Base-by-base conservation (phyloP, 2,888 invertebrate species). In the Lasioglossum morio region DNA sequence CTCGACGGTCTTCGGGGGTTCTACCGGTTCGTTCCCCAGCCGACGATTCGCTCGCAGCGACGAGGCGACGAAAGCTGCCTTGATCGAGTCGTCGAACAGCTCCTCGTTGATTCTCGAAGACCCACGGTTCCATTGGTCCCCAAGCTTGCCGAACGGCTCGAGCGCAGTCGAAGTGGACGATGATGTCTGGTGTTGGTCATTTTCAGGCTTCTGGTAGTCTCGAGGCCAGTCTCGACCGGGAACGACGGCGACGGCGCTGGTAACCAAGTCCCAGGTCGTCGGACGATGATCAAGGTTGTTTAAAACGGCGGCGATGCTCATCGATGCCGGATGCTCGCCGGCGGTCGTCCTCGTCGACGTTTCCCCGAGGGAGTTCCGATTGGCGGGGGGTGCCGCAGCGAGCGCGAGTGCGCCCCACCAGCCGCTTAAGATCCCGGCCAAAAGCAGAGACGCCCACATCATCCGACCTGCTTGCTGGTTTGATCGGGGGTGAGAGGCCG, bases 391-490 rank as follows among this genome's bases (percentile, higher is more conserved):
- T 92, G 94, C 92, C 89, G 92, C 92, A 89, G 93, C 92, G 84
- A 92, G 90, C 87, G 92, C 93, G 85, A 94, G 89, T 89, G 93
- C 93, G 92, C 94, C 94, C 93, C 94, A 94, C 93, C 94, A 94
- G 94, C 95, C 94, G 93, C 94, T 93, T 90, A 95, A 92, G 92
- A 95, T 92, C 91, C 94, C 94, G 91, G 93, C 93, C 91, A 95
- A 93, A 91, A 95, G 92, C 92, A 95, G 92, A 92, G 92, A 93
- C 93, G 94, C 94, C 95, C 95, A 94, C 94, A 95, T 95, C 92
- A 93, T 94, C 94, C 94, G 92, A 92, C 90, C 92, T 93, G 93
- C 82, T 90, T 89, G 84, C 77, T 87, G 91, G 84, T 90, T 84
- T 91, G 82, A 87, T 89, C 92, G 91, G 91, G 92, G 90, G 87